Conservation (phyloP, 2,888 invertebrate genomes). For the Aquatica leii region DNA sequence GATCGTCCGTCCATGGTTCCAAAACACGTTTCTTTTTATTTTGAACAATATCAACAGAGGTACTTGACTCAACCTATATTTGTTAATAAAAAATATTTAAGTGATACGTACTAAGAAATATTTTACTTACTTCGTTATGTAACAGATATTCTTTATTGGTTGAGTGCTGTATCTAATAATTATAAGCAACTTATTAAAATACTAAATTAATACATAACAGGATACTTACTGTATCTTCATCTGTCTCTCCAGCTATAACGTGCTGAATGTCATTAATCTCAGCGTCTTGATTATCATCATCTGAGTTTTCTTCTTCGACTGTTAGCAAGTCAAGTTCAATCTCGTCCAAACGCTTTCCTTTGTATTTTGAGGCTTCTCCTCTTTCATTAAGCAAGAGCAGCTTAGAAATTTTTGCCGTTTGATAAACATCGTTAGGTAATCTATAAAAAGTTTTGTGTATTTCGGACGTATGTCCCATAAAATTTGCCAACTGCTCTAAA, state of each 20-base stretch:
- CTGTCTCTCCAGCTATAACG: not conserved
- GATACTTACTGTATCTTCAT: not conserved
- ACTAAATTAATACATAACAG: not conserved
- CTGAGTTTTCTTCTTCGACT: conserved; percentile 2
- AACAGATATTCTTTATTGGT: too few species aligned
- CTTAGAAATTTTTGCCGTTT: conserved; percentile 12
- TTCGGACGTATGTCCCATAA: too few species aligned
- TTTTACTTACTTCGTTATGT: too few species aligned
- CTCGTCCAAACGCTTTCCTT: conserved; percentile 9
- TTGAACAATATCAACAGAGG: conserved; percentile 3
- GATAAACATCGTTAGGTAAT: too few species aligned
- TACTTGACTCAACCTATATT: not conserved
- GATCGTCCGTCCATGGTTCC: too few species aligned
- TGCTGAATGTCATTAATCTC: not conserved
- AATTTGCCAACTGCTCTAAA: too few species aligned
- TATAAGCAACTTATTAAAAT: conserved; percentile 1
- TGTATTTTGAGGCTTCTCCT: conserved; percentile 1
- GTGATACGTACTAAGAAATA: too few species aligned
- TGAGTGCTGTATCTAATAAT: not conserved
- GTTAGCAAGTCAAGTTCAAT: conserved; percentile 5
- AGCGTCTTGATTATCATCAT: conserved; percentile 1
- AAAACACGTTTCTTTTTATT: too few species aligned
- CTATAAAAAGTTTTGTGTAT: conserved; percentile 12
- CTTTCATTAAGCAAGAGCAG: conserved; percentile 9
- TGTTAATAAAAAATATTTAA: not conserved